phyloP scores from a whole-genome alignment of 1,140 invertebrate genomes.

The Thaumetopoea pityocampa region DNA sequence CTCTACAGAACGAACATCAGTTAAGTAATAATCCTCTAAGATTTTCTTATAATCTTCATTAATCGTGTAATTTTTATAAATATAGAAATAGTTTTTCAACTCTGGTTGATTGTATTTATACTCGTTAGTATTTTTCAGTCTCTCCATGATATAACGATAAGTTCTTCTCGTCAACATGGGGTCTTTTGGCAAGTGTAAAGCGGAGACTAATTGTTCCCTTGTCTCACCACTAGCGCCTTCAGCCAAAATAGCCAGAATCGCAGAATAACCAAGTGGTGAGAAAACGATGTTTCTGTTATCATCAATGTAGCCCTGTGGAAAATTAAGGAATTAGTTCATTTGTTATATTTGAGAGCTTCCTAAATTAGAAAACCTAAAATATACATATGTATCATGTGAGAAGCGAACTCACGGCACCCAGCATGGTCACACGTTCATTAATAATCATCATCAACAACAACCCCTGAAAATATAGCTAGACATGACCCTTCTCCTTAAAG shows the following conservation, averaged over 20 bases:
- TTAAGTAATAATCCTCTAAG: conserved; percentile 77
- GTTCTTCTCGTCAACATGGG: conserved; percentile 60
- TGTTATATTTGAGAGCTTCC: too few relatives aligned
- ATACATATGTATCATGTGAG: neutral
- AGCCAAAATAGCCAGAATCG: conserved; percentile 77
- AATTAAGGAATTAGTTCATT: conserved; percentile 8
- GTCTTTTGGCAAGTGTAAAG: conserved; percentile 77
- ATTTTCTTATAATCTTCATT: conserved; percentile 77
- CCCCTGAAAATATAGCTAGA: too few relatives aligned
- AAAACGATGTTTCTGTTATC: conserved; percentile 79
- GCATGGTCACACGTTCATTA: too few relatives aligned
- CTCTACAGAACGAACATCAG: conserved; percentile 77
- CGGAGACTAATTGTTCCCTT: conserved; percentile 72
- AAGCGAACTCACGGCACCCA: too few relatives aligned
- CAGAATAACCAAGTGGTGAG: conserved; percentile 78
- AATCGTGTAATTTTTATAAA: conserved; percentile 79
- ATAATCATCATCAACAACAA: too few relatives aligned
- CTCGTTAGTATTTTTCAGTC: conserved; percentile 74
- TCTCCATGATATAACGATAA: conserved; percentile 70
- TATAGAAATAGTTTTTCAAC: conserved; percentile 80
- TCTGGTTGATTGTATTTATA: conserved; percentile 76
- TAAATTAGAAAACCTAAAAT: neutral
- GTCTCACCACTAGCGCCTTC: conserved; percentile 79
- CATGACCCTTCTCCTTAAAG: too few relatives aligned
- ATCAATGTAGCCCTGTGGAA: conserved; percentile 70